Conservation (phyloP, 2,113 vertebrate genomes). For the Butastur rufipennis region DNA sequence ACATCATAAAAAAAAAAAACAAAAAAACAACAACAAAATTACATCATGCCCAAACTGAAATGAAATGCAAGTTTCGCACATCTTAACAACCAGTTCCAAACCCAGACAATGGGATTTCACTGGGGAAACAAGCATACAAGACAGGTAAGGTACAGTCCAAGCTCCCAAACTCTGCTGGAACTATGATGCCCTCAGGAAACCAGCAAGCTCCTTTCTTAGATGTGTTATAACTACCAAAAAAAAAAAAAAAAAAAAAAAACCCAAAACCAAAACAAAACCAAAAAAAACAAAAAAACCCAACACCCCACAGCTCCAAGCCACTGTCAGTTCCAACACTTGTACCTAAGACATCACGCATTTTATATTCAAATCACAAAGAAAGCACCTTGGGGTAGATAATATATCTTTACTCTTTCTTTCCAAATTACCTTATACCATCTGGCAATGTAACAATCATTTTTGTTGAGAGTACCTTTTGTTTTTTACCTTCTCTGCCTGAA, state of each 20-base stretch:
- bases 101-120: background rate
- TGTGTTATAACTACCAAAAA: background rate
- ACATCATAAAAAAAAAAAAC: background rate
- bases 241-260: background rate
- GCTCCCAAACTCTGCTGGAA: background rate
- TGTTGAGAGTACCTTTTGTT: background rate
- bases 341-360: background rate
- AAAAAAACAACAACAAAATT: background rate
- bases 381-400: background rate
- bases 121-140: background rate
- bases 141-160: background rate
- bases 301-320: background rate
- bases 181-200: background rate
- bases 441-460: background rate
- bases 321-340: background rate
- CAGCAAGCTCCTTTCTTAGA: background rate
- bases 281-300: background rate
- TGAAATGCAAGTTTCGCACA: background rate
- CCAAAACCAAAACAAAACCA: background rate
- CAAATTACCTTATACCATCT: conserved; percentile 14
- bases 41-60: background rate
- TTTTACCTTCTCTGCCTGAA: background rate
- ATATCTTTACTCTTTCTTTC: background rate
- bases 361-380: background rate
- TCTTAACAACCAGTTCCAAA: background rate